Conservation (phyloP, 2,888 invertebrate species). For the Tachystola acroxantha region DNA sequence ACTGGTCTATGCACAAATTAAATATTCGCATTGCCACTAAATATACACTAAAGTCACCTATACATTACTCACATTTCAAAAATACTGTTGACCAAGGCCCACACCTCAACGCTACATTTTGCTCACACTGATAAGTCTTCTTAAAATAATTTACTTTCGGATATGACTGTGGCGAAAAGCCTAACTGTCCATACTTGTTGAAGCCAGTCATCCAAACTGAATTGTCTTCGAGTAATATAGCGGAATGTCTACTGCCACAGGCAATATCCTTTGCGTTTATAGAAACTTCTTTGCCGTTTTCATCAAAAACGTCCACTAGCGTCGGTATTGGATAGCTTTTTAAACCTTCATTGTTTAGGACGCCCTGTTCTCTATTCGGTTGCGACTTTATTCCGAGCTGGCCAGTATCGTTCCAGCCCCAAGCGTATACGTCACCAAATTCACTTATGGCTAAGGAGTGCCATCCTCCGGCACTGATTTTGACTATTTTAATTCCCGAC, state of each 20-base stretch:
- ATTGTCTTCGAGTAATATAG: constrained; percentile 82
- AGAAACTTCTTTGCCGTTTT: constrained; percentile 55
- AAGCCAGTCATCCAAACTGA: constrained; percentile 87
- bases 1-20: too few species aligned
- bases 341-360: constrained; percentile 19
- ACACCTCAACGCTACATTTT: constrained; percentile 35
- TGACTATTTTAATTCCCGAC: constrained; percentile 84
- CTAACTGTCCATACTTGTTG: constrained; percentile 90
- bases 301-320: constrained; percentile 53
- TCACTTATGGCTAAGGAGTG: constrained; percentile 88
- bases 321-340: constrained; percentile 51
- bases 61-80: too few species aligned
- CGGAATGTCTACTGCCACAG: constrained; percentile 88
- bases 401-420: constrained; percentile 95
- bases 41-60: too few species aligned
- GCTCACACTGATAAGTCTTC: constrained; percentile 35
- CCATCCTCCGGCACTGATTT: constrained; percentile 91
- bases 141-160: constrained; percentile 42
- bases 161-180: constrained; percentile 43
- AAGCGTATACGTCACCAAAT: constrained; percentile 89
- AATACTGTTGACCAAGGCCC: constrained; percentile 63
- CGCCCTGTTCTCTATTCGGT: constrained; percentile 23
- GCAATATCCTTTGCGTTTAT: constrained; percentile 79
- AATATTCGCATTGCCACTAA: too few species aligned
- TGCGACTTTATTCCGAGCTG: constrained; percentile 84